Percentiles rank a stretch among this genome's conserved stretches.
phyloP scores from a whole-genome alignment of 2,113 vertebrate genomes.

The Myotis brandtii region DNA sequence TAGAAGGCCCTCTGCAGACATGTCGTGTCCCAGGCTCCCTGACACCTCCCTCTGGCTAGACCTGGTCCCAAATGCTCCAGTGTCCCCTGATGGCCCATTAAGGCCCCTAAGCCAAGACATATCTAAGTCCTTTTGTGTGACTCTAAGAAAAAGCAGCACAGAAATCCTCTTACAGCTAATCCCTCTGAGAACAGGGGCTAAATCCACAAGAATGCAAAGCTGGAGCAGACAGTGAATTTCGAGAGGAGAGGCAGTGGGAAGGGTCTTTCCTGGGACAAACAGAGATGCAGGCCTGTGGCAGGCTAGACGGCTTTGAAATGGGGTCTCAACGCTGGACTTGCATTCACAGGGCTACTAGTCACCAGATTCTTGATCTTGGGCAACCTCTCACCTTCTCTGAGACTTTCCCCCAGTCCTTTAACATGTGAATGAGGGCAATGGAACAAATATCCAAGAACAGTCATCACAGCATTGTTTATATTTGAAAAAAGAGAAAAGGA shows the following conservation, averaged over 20 bases:
- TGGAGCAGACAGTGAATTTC: constrained; percentile 6
- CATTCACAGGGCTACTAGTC: not conserved
- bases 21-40: not conserved
- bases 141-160: constrained; percentile 69
- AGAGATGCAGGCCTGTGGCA: not conserved
- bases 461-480: not conserved
- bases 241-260: not conserved
- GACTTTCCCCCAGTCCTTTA: not conserved
- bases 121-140: constrained; percentile 76
- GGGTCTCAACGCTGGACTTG: not conserved
- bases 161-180: constrained; percentile 81
- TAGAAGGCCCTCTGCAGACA: not conserved
- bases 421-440: not conserved
- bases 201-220: constrained; percentile 47
- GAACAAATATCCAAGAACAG: not conserved
- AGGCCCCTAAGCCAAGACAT: constrained; percentile 75
- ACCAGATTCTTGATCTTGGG: not conserved
- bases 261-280: not conserved
- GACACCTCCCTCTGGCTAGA: not conserved
- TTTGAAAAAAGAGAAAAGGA: not conserved
- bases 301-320: not conserved
- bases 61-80: constrained; percentile 48
- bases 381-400: not conserved
- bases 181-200: constrained; percentile 73
- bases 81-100: constrained; percentile 75